Conservation (phyloP, 2,888 invertebrate genomes). For the Ophonus ardosiacus region DNA sequence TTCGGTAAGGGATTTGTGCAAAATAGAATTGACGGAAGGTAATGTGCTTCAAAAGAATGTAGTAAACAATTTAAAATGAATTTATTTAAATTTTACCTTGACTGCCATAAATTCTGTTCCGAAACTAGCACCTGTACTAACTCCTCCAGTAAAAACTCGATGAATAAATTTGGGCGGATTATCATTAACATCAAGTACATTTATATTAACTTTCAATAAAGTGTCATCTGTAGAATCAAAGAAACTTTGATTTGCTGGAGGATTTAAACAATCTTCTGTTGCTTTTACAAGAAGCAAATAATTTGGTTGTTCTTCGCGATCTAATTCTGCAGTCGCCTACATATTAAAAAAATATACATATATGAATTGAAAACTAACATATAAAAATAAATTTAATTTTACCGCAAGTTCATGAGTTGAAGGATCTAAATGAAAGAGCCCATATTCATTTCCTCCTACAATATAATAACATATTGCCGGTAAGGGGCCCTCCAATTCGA, state of each 20-base stretch:
- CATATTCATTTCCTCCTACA: constrained; percentile 88
- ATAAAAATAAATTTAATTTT: constrained; percentile 68
- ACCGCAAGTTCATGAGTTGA: constrained; percentile 85
- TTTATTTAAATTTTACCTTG: constrained; percentile 77
- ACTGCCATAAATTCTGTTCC: constrained; percentile 92
- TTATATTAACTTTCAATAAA: constrained; percentile 82
- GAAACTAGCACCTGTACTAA: constrained; percentile 95
- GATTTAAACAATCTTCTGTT: constrained; percentile 86
- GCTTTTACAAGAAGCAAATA: constrained; percentile 88
- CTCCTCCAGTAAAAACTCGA: constrained; percentile 93
- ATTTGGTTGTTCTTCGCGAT: constrained; percentile 84
- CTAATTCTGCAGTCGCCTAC: constrained; percentile 81
- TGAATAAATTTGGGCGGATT: constrained; percentile 91
- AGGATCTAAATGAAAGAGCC: constrained; percentile 84
- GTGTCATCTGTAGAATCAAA: constrained; percentile 82
- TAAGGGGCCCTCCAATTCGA: constrained; percentile 87
- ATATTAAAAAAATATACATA: constrained; percentile 23
- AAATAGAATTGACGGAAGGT: no score
- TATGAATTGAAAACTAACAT: constrained; percentile 10
- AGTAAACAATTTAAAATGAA: background rate
- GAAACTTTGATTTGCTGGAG: constrained; percentile 79
- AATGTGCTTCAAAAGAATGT: background rate
- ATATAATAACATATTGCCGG: constrained; percentile 95
- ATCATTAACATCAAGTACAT: constrained; percentile 92
- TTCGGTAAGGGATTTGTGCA: no score